A percentile compares a stretch with the other conserved stretches of the same genome.
phyloP scores from a whole-genome alignment of 2,797 vertebrate genomes.

The Amniataba percoides region DNA sequence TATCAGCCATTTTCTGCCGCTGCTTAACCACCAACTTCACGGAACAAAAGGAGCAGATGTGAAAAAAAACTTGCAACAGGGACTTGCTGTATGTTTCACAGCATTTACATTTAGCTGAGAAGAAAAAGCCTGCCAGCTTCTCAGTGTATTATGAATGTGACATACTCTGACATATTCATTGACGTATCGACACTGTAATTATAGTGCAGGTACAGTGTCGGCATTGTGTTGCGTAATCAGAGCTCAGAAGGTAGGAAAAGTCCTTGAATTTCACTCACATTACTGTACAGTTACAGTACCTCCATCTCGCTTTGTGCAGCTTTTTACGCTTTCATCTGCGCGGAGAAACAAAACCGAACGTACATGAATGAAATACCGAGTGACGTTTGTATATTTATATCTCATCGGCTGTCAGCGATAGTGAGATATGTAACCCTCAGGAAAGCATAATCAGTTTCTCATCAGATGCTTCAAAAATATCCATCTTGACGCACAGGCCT shows the following conservation, averaged over 20 bases:
- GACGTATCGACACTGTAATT: constrained; percentile 23
- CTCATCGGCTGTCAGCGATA: constrained; percentile 4
- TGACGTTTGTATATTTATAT: constrained; percentile 21
- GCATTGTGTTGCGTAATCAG: not conserved
- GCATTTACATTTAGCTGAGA: not conserved
- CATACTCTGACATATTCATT: constrained; percentile 8
- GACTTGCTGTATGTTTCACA: not conserved
- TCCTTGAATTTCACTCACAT: not conserved
- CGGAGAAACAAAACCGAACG: constrained; percentile 13
- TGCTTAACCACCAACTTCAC: not conserved
- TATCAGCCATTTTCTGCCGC: not conserved
- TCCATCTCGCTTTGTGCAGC: constrained; percentile 1
- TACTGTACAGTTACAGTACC: not conserved
- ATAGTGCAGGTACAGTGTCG: not conserved
- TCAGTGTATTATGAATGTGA: constrained; percentile 1
- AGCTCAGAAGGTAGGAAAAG: not conserved
- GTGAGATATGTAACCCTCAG: constrained; percentile 1
- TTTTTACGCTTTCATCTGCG: constrained; percentile 17
- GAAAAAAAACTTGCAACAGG: not conserved
- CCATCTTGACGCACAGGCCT: not conserved
- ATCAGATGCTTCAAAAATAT: constrained; percentile 19
- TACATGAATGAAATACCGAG: not conserved
- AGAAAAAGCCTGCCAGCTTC: not conserved
- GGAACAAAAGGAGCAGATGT: not conserved
- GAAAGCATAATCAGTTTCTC: constrained; percentile 4